Evolutionary conservation across 2,113 vertebrate genomes (phyloP).

Genomic region (Alosa alosa): DNA sequence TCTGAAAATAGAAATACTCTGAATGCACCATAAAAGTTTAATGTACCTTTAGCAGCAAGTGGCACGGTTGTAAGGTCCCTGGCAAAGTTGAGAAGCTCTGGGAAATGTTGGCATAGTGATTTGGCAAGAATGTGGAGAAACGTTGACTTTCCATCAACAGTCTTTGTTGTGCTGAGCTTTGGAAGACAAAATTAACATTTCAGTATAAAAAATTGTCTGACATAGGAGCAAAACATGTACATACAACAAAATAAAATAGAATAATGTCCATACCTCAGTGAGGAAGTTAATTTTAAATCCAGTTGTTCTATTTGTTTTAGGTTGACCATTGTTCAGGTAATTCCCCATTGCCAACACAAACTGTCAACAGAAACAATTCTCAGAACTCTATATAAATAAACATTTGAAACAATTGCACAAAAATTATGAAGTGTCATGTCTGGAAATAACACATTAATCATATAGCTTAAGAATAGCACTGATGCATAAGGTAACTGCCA

Average conservation of each 20-base stretch:
- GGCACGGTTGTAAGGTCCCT: constrained; percentile 91
- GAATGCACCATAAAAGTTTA: neutral
- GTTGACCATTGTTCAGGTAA: constrained; percentile 95
- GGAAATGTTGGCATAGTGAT: constrained; percentile 97
- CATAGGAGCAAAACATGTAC: neutral
- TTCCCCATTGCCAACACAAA: constrained; percentile 99
- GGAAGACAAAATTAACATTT: neutral
- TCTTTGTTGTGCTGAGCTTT: constrained; percentile 97
- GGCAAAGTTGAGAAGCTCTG: constrained; percentile 92
- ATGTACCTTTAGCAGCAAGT: constrained; percentile 92
- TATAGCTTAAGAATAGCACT: neutral
- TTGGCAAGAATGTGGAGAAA: constrained; percentile 98
- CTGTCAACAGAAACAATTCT: constrained; percentile 64
- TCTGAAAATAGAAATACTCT: neutral
- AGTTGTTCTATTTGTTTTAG: constrained; percentile 86
- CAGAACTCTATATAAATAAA: neutral
- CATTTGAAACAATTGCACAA: constrained; percentile 16
- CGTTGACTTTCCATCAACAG: constrained; percentile 94
- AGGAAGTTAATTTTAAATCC: constrained; percentile 99
- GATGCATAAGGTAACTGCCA: neutral
- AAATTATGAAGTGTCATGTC: neutral
- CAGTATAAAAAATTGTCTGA: neutral
- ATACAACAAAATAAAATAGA: neutral
- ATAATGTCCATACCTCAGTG: constrained; percentile 77
- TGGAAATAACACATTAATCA: neutral